Conservation (phyloP, 2,797 vertebrate species). For the Sebastes aleutianus region DNA sequence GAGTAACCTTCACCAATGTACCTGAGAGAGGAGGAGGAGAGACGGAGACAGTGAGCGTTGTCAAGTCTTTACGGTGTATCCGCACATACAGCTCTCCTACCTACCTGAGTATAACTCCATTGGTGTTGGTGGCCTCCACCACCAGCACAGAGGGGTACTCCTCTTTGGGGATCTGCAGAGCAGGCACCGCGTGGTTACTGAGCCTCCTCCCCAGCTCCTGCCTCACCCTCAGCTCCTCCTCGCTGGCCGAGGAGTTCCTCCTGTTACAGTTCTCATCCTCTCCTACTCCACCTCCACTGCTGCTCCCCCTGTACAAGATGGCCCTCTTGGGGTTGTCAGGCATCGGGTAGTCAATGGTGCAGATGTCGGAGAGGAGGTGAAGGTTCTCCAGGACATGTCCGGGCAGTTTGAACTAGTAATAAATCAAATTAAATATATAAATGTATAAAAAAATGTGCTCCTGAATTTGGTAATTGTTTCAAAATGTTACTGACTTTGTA, state of each 20-base stretch:
- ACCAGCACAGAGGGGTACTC: slow-evolving; percentile 93
- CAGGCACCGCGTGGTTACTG: slow-evolving; percentile 79
- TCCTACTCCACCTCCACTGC: slow-evolving; percentile 46
- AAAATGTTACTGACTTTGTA: slow-evolving; percentile 78
- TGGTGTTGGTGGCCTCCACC: slow-evolving; percentile 90
- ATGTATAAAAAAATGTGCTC: neutral
- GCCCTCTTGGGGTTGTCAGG: slow-evolving; percentile 91
- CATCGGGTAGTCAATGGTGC: slow-evolving; percentile 89
- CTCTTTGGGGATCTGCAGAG: slow-evolving; percentile 88
- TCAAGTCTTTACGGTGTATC: neutral
- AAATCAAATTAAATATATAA: slow-evolving; percentile 14
- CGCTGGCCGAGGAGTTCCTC: slow-evolving; percentile 44
- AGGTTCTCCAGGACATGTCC: slow-evolving; percentile 87
- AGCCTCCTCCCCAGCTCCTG: slow-evolving; percentile 62
- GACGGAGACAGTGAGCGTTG: neutral
- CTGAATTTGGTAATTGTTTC: neutral
- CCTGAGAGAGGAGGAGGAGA: slow-evolving; percentile 68
- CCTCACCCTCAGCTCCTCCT: slow-evolving; percentile 66
- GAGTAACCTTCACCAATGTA: slow-evolving; percentile 95
- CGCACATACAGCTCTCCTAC: neutral
- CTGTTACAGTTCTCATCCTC: slow-evolving; percentile 79
- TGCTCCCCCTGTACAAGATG: slow-evolving; percentile 89
- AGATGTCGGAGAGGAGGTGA: slow-evolving; percentile 87
- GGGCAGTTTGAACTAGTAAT: slow-evolving; percentile 85
- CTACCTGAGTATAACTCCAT: slow-evolving; percentile 90